Conservation (phyloP, 2,113 vertebrate species). For the Nymphicus hollandicus region DNA sequence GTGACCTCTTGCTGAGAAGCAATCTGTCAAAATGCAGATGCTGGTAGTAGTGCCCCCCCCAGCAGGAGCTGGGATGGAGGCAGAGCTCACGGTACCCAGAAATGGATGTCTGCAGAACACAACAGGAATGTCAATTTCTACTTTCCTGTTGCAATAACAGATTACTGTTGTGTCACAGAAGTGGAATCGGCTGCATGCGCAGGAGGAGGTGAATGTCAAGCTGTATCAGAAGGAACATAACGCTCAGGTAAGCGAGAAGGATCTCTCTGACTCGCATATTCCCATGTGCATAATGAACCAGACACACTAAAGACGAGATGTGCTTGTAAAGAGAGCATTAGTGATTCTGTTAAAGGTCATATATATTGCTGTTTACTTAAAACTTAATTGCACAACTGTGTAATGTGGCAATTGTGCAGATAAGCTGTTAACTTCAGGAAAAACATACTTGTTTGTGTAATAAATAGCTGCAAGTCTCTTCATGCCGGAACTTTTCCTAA, state of each 20-base stretch:
- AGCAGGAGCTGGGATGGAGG: not conserved
- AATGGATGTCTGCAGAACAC: conserved; percentile 43
- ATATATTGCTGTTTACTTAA: not conserved
- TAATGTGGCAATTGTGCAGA: not conserved
- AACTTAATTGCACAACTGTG: not conserved
- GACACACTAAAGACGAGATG: not conserved
- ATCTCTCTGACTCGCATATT: accelerated
- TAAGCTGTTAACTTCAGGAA: not conserved
- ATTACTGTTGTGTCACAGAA: conserved; percentile 17
- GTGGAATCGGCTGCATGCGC: conserved; percentile 31
- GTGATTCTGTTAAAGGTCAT: not conserved
- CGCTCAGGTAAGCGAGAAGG: conserved; percentile 59
- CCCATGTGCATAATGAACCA: not conserved
- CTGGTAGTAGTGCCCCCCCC: not conserved
- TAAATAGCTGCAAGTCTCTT: not conserved
- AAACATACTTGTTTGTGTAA: not conserved
- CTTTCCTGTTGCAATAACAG: not conserved
- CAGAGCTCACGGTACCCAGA: not conserved
- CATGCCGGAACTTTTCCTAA: not conserved
- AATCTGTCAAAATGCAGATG: not conserved
- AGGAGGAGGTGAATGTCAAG: conserved; percentile 56
- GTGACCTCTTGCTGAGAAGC: not conserved
- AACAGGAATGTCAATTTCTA: not conserved
- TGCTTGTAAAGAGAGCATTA: not conserved
- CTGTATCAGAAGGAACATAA: conserved; percentile 56